Base-by-base conservation (phyloP, 2,888 invertebrate genomes). In the Arenicola marina region DNA sequence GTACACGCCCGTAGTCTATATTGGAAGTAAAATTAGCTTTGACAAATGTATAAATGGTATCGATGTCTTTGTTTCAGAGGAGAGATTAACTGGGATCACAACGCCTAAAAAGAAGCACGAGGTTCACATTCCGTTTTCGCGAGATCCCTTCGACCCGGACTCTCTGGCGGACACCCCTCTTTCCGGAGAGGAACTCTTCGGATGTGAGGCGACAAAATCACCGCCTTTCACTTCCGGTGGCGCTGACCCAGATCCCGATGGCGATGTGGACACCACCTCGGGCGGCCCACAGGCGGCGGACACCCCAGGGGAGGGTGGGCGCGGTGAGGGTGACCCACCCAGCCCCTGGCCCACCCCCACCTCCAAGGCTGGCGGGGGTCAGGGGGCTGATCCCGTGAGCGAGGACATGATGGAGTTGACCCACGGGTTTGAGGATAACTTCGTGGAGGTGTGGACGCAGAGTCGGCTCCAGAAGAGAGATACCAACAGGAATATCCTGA, bases 361-460 rank as follows among this genome's bases (percentile, higher is more conserved):
- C 28, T 11, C 29, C 53, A 29, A 7, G 53, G 7, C 53, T 11
- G 53, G 11, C 38, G 48, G 51, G 33, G 48, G 18, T 29, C 7
- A 58, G 33, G 26, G 38, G 21, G n/a, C 21, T 7, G 55, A 54
- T n/a, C 31, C n/a, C 4, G 29, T 15, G n/a, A 32, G 32, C 21
- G 18, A 21, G 33, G 38, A 53, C 18, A 26, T 66, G 4, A 21
- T 26, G 44, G 56, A 56, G 15, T 54, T 66, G 3, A 64, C 66
- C 1, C 43, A 73, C 58, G 70, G 71, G 29, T 77, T 77, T 59
- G 75, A 73, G 21, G 76, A 75, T 32, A 66, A 71, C 24, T 77
- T 78, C 65, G 58, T 77, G 53, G 73, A 74, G 15, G 55, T 60
- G 33, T 75, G 77, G 75, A 61, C 32, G 1, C 32, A 46, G 34